Evolutionary conservation across 2,888 invertebrate genomes (phyloP), one percentile per base, ranked within the genome.

Genomic region (Hyposoter dolosus): DNA sequence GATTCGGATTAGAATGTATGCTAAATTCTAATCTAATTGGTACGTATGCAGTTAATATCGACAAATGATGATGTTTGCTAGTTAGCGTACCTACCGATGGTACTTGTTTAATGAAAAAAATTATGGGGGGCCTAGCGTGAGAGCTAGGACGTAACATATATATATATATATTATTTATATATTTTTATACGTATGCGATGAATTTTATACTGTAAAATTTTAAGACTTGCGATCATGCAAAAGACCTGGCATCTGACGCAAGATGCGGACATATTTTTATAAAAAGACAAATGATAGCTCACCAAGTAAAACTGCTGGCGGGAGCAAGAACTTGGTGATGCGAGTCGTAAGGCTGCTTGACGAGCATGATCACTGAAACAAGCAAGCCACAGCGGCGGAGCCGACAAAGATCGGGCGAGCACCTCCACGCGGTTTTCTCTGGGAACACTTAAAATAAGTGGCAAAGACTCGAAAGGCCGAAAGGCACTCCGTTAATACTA

Each of bases 371-470:
- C 6, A 35, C 32, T 32, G 40, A 43, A 32, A 28, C 45, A 15
- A 71, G 56, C 74, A 45, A 50, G 68, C 66, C 56, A 76, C 85
- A 75, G 76, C 65, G 56, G 77, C 65, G 23, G 63, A 74, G 60
- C 72, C 28, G 12, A 69, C 50, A 35, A 12, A 32, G 10, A 32
- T 23, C 56, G 82, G 80, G 68, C 78, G 76, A 68, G 17, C 45
- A 83, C 83, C 83, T 86, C 47, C 78, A 56, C 80, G 78, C 35
- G 83, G 85, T 83, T 68, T 85, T 87, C 81, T 81, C 85, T 74
- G 85, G 50, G 10, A 53, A 77, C 69, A 7, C 15, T 40, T 1
- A 4, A 1, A 0, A 6, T n/a, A 12, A 23, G 43, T 47, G 69
- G 66, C 83, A 5, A 56, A 69, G 47, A 12, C 10, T 45, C 72